Evolutionary conservation across 2,113 vertebrate genomes (phyloP), one percentile per base, ranked within the genome.

Genomic region (Salminus brasiliensis): DNA sequence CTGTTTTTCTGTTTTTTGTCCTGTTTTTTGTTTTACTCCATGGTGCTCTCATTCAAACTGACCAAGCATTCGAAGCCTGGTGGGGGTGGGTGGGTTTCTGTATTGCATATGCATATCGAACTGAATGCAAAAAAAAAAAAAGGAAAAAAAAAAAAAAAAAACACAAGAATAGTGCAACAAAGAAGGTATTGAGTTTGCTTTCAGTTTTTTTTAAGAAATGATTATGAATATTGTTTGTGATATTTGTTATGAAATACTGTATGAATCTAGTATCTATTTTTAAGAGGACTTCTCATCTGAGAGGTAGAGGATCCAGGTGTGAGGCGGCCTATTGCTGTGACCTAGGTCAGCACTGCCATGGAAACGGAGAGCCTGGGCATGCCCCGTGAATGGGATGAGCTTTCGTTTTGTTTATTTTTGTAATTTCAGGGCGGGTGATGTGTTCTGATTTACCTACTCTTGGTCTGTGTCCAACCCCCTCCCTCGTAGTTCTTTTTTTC

Each of bases 1-100:
- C 21, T 36, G 21, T 66, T 65, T 78, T 36, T 8, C 11, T 62
- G 2, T 30, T 69, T 69, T 70, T 59, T 45, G 29, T 78, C 52
- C 30, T 79, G 43, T 72, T 9, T 63, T 65, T 79, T 47, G 12
- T n/a, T n/a, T 66, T 66, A 7, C 68, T 36, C 52, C 68, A 72
- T 79, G 77, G 68, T 79, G 77, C 77, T 72, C 43, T 72, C 39
- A 65, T 39, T 63, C 23, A 72, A 79, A 62, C 55, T 65, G 77
- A 63, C 68, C 77, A 79, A 63, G 68, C 23, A 7, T 79, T 79
- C 36, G 23, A 72, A 41, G n/a, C 65, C 49, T 69, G 75, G 21
- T 43, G 36, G 29, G 32, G 68, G n/a, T 63, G 30, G 34, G 57
- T 2, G 27, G n/a, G 32, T 18, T 23, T 79, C 57, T 72, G 25